phyloP scores from a whole-genome alignment of 2,113 vertebrate genomes.

The Salvelinus namaycush region DNA sequence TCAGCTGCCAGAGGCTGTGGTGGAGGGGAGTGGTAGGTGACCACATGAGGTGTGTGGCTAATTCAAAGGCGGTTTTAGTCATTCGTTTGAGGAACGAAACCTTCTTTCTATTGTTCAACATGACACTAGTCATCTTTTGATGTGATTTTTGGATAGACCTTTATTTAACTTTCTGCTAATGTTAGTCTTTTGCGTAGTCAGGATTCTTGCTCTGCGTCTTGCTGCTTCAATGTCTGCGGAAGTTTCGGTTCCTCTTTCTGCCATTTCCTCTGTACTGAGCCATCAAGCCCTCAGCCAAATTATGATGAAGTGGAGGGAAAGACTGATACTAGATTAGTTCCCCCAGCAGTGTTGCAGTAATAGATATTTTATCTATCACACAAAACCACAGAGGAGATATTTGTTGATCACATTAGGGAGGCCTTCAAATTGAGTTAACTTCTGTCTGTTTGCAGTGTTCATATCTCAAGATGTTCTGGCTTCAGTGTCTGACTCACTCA shows the following conservation, averaged over 20 bases:
- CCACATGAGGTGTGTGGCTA: background rate
- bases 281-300: background rate
- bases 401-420: slow-evolving; percentile 2
- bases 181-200: background rate
- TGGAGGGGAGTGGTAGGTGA: background rate
- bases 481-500: background rate
- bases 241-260: background rate
- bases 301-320: background rate
- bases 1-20: background rate
- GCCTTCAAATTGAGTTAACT: background rate
- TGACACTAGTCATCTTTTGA: background rate
- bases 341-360: background rate
- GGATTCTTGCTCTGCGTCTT: background rate
- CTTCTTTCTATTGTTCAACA: background rate
- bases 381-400: background rate
- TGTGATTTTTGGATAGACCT: background rate
- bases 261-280: background rate
- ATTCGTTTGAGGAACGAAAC: background rate
- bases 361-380: background rate
- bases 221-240: background rate
- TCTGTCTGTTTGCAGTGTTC: background rate
- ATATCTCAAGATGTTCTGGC: background rate
- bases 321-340: background rate
- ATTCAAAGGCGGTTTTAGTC: background rate
- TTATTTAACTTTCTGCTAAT: background rate